Evolutionary conservation across 2,797 vertebrate species (phyloP), one percentile per base, ranked within the genome.

Genomic region (Lacerta agilis): DNA sequence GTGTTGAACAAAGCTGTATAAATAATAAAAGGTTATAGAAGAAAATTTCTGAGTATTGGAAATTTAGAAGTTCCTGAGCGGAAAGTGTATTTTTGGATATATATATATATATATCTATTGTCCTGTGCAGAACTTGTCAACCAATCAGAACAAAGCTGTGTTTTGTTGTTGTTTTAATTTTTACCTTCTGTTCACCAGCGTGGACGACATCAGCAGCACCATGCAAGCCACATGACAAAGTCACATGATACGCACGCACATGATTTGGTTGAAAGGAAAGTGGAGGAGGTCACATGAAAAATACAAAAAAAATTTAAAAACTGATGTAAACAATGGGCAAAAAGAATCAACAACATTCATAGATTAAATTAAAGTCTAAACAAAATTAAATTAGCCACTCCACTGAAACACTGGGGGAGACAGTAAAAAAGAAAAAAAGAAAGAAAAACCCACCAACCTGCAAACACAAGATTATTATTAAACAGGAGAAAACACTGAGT

Each of bases 151-250:
- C 96, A 96, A 98, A 96, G 95, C 96, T 77, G 61, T 89, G 61
- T 89, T 98, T 99, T 99, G 98, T 99, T 98, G 66, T 78, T 84
- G 55, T 58, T 82, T 75, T 71, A 97, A 43, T 66, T 88, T 99
- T 99, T 99, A 99, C 99, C 99, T 99, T 98, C 97, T 98, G 97
- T 98, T 98, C 98, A 98, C 97, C 98, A 97, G 97, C 97, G 97
- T 95, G 97, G 97, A 98, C 96, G 97, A 97, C 97, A 97, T 97
- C 98, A 95, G 92, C 98, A 98, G 97, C 98, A 98, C 97, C 98
- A 98, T 98, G 98, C 97, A 98, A 98, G 98, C 97, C 98, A 98
- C 98, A 98, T 97, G 98, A 98, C 98, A 99, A 97, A 98, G 98
- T 98, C 97, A 98, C 98, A 98, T 98, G 98, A 98, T 97, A 98